Percentiles rank a stretch among this genome's conserved stretches.
phyloP scores from a whole-genome alignment of 1,140 invertebrate genomes.

The Hycleus cichorii region DNA sequence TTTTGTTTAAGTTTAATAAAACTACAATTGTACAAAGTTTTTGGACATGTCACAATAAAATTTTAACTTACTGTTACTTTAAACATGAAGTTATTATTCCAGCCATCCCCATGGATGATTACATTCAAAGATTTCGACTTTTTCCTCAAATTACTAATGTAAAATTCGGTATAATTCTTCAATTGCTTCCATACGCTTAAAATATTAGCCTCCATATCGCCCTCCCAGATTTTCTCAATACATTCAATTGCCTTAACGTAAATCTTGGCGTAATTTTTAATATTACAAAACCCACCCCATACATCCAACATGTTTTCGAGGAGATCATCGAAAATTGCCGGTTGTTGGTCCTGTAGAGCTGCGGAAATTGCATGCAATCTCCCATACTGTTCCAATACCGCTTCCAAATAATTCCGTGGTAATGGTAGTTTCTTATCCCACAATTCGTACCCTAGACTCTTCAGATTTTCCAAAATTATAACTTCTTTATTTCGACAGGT shows the following conservation, averaged over 20 bases:
- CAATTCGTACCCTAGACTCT: constrained; percentile 40
- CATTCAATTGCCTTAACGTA: constrained; percentile 1
- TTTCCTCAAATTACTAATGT: constrained; percentile 44
- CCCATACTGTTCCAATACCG: constrained; percentile 44
- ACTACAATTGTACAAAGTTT: not conserved
- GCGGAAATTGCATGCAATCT: constrained; percentile 47
- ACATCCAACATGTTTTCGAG: not conserved
- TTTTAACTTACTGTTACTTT: constrained; percentile 23
- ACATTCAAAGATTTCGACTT: constrained; percentile 13
- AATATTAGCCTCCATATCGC: constrained; percentile 10
- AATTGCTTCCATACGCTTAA: constrained; percentile 5
- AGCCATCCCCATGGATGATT: constrained; percentile 25
- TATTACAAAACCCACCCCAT: constrained; percentile 33
- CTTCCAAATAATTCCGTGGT: constrained; percentile 40
- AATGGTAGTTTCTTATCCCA: constrained; percentile 43
- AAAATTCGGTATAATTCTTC: constrained; percentile 2
- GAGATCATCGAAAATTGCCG: constrained; percentile 26
- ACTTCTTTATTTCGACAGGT: constrained; percentile 41
- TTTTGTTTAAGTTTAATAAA: too few species aligned
- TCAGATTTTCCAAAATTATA: constrained; percentile 50
- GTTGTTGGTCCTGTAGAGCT: constrained; percentile 40
- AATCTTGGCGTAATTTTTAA: not conserved
- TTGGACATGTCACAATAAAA: too few species aligned
- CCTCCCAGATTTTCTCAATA: constrained; percentile 5
- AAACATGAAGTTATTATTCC: constrained; percentile 29